Evolutionary conservation across 2,113 vertebrate species (phyloP), one percentile per base, ranked within the genome.

Genomic region (Microcebus murinus): DNA sequence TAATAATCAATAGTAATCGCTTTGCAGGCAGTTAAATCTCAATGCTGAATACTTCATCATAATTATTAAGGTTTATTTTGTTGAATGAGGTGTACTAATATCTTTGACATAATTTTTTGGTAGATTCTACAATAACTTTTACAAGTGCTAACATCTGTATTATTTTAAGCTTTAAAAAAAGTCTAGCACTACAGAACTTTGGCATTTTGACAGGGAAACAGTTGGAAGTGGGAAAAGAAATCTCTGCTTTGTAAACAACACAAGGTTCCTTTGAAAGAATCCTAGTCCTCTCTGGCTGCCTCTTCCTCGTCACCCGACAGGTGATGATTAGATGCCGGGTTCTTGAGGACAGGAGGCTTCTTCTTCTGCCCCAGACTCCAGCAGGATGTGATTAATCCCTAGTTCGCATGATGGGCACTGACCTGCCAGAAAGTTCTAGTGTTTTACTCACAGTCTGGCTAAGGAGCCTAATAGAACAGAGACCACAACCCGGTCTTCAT

Each of bases 61-160:
- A 39, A 76, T 73, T n/a, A 48, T 10, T 67, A 36, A 73, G 48
- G 59, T 29, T 73, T 67, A 48, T 87, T 74, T n/a, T 88, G 82
- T 59, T 85, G 34, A 90, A 50, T 25, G 63, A 36, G 13, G 12
- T 36, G 11, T 67, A 29, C 82, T 90, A 45, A 12, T 45, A 79
- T 65, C 42, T 65, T 63, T 57, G 79, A 36, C 8, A 57, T 18
- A 42, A 21, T 67, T 90, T 95, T 71, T 55, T 52, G 17, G 61
- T 10, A 71, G 71, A 76, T 27, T 86, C 63, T 90, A 57, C 6
- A 57, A 57, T 57, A 81, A 81, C 23, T 84, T 76, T 50, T 61
- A 52, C 45, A 88, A 85, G 82, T 89, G 67, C 42, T 85, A 96
- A 90, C 55, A 50, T 76, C n/a, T 55, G 48, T 88, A 88, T 93